Evolutionary conservation across 1,140 invertebrate genomes (phyloP).

Genomic region (Drosophila lini): DNA sequence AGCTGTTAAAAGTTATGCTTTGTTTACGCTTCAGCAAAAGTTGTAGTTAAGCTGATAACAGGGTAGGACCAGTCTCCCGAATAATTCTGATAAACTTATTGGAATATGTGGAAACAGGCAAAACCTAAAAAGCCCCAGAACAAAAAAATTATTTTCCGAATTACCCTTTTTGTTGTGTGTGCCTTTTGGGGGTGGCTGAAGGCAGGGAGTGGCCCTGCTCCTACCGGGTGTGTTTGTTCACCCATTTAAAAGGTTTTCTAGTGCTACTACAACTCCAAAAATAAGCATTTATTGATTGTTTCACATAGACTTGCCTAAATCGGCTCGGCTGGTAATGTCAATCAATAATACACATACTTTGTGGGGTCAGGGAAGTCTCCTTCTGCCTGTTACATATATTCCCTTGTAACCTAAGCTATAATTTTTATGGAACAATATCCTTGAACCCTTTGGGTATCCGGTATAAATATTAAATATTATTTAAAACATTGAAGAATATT

Average conservation of each 20-base stretch:
- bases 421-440: too few relatives aligned
- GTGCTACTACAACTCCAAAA: neutral
- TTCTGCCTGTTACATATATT: too few relatives aligned
- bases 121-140: neutral
- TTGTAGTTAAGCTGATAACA: neutral
- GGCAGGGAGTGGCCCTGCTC: neutral
- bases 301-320: too few relatives aligned
- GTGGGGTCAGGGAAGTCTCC: too few relatives aligned
- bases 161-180: neutral
- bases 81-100: neutral
- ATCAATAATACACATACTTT: too few relatives aligned
- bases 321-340: too few relatives aligned
- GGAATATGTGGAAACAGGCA: neutral
- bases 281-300: neutral
- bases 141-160: neutral
- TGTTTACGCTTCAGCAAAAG: neutral
- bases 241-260: constrained; percentile 35
- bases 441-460: too few relatives aligned
- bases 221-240: neutral
- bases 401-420: too few relatives aligned
- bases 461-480: too few relatives aligned
- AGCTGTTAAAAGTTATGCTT: constrained; percentile 3
- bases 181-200: neutral
- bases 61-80: neutral
- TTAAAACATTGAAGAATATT: too few relatives aligned